Conservation (phyloP, 2,888 invertebrate species). For the Eilema sororculum region DNA sequence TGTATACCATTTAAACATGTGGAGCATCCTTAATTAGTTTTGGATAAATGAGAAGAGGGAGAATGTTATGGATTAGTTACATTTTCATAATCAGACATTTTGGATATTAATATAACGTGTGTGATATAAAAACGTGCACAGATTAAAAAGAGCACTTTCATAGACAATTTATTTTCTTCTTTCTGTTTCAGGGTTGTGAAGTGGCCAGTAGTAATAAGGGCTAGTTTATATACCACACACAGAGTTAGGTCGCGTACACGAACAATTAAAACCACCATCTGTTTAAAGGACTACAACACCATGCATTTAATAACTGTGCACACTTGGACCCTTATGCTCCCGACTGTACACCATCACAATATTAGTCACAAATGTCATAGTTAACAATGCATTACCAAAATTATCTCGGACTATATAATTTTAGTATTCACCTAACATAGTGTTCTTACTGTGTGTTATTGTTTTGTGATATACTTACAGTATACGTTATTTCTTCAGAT, state of each 20-base stretch:
- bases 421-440: conserved; percentile 84
- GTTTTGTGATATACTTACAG: conserved; percentile 87
- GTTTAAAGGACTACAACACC: conserved; percentile 78
- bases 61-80: conserved; percentile 87
- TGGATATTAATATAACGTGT: conserved; percentile 64
- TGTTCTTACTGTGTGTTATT: conserved; percentile 86
- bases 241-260: conserved; percentile 61
- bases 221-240: conserved; percentile 71
- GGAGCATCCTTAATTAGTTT: conserved; percentile 86
- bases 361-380: conserved; percentile 74
- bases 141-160: neutral
- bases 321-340: conserved; percentile 66
- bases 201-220: conserved; percentile 4
- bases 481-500: conserved; percentile 87
- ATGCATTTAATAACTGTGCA: conserved; percentile 78
- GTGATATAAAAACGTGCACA: conserved; percentile 68
- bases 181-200: neutral
- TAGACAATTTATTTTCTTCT: neutral
- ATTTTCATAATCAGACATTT: conserved; percentile 71
- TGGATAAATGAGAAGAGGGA: conserved; percentile 85
- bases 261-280: conserved; percentile 76
- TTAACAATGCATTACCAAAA: conserved; percentile 68
- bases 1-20: conserved; percentile 84
- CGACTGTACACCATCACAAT: conserved; percentile 51
- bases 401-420: conserved; percentile 67